Evolutionary conservation across 2,113 vertebrate species (phyloP).

Genomic region (Sporophila hypoxantha): DNA sequence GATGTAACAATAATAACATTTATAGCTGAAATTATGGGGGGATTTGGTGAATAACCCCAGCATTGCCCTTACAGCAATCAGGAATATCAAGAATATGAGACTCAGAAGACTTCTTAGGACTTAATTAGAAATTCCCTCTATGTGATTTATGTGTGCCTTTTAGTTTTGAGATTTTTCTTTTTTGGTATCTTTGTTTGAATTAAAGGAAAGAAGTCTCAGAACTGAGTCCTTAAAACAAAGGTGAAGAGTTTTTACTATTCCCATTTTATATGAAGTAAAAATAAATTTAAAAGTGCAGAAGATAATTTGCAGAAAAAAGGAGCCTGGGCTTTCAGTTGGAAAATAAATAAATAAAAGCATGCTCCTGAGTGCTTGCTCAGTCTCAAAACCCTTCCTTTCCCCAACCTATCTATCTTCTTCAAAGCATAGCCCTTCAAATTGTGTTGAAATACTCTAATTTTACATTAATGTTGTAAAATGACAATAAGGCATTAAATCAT

Average conservation of each 20-base stretch:
- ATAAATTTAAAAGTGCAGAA: neutral
- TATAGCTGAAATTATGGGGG: neutral
- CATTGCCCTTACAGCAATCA: neutral
- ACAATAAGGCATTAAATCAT: neutral
- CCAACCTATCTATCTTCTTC: neutral
- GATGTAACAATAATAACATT: neutral
- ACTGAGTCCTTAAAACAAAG: neutral
- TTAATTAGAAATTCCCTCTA: neutral
- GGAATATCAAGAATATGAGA: neutral
- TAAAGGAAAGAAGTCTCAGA: neutral
- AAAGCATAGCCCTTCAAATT: neutral
- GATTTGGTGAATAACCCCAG: neutral
- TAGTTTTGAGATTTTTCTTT: neutral
- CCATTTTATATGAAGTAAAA: neutral
- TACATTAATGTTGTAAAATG: neutral
- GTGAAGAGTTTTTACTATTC: neutral
- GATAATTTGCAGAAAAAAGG: neutral
- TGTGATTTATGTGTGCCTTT: neutral
- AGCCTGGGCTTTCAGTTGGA: neutral
- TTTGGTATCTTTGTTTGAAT: neutral
- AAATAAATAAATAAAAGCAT: neutral
- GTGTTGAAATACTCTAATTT: neutral
- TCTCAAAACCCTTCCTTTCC: neutral
- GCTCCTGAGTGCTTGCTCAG: neutral
- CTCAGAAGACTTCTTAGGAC: neutral